A percentile compares a stretch with the other conserved stretches of the same genome.
These are phyloP conservation scores for Brachyhypopomus gauderio DNA, from an alignment of 2,113 vertebrate species.

Conservation along the genomic window DNA sequence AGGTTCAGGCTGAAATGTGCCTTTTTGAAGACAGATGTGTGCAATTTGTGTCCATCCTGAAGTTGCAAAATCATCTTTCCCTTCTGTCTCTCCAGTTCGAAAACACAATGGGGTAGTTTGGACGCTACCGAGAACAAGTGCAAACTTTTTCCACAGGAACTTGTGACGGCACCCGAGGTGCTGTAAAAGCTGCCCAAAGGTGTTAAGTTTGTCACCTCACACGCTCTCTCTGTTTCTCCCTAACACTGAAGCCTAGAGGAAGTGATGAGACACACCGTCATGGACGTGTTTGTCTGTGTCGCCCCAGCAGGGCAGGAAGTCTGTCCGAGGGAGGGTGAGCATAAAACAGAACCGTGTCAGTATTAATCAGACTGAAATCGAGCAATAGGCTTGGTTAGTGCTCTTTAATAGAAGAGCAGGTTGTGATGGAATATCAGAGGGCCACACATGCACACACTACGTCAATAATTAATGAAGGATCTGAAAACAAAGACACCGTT, in stretches of 20 bases:
- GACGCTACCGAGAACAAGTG: background rate
- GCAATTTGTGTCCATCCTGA: background rate
- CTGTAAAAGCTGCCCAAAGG: background rate
- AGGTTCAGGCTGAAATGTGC: background rate
- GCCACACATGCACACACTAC: background rate
- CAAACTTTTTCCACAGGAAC: background rate
- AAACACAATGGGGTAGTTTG: background rate
- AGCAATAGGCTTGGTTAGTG: slow-evolving; percentile 1
- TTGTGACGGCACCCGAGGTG: background rate
- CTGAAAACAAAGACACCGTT: background rate
- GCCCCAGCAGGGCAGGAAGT: slow-evolving; percentile 64
- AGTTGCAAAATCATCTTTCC: background rate
- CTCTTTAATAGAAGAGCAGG: no score
- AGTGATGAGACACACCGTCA: slow-evolving; percentile 64
- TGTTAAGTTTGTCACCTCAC: slow-evolving; percentile 31
- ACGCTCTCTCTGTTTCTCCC: background rate
- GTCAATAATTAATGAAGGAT: background rate
- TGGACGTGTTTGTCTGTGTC: slow-evolving; percentile 67
- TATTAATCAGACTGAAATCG: slow-evolving; percentile 24
- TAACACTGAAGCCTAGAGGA: slow-evolving; percentile 61
- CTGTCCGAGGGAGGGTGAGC: slow-evolving; percentile 49
- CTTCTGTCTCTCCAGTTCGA: background rate
- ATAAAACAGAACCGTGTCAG: slow-evolving; percentile 21
- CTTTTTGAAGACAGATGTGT: no score
- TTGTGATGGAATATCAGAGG: no score